Conservation (phyloP, 1,140 invertebrate species). For the Drosophila insularis region DNA sequence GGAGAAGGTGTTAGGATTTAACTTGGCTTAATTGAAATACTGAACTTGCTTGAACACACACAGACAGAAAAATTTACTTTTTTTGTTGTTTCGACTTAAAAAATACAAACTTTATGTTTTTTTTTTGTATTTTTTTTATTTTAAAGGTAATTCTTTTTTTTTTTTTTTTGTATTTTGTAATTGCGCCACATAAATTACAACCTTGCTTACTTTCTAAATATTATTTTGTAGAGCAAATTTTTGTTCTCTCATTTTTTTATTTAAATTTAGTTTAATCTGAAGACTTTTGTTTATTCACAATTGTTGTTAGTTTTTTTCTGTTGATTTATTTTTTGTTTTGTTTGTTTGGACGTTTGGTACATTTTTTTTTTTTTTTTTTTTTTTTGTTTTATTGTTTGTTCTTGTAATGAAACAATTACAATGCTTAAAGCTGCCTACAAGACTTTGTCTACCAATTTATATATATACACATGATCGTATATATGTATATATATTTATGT, state of each 20-base stretch:
- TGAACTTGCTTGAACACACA: conserved; percentile 74
- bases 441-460: conserved; percentile 57
- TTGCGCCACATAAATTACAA: conserved; percentile 55
- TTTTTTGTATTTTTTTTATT: conserved; percentile 24
- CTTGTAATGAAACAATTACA: conserved; percentile 55
- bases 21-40: conserved; percentile 79
- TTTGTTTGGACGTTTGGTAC: conserved; percentile 73
- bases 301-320: conserved; percentile 70
- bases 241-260: background rate
- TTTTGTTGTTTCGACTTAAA: conserved; percentile 29
- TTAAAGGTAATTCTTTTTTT: background rate
- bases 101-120: conserved; percentile 36
- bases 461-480: conserved; percentile 5
- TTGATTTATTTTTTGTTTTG: conserved; percentile 60
- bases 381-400: conserved; percentile 35
- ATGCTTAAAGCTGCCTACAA: conserved; percentile 74
- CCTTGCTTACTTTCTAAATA: conserved; percentile 24
- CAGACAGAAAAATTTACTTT: conserved; percentile 55
- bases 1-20: background rate
- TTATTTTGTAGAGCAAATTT: conserved; percentile 22
- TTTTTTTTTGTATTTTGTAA: conserved; percentile 44
- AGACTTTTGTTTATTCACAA: conserved; percentile 75
- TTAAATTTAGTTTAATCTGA: conserved; percentile 38
- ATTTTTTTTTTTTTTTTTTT: conserved; percentile 52
- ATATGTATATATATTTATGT: background rate